Evolutionary conservation across 2,113 vertebrate genomes (phyloP).

Genomic region (Pollachius pollachius): DNA sequence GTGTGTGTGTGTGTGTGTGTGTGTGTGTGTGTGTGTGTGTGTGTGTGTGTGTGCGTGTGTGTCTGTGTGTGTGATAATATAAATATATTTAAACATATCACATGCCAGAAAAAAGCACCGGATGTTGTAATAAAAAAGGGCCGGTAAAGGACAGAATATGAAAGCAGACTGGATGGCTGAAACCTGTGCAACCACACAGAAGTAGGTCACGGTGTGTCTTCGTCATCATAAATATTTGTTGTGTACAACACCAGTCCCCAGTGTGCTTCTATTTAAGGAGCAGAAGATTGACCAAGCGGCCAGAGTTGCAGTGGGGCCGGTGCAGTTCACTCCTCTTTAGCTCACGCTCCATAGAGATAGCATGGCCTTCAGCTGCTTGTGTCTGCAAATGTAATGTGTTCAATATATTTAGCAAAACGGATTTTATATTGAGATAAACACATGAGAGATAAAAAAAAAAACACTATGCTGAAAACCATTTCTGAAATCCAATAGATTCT

Average conservation of each 20-base stretch:
- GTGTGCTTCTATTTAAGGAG: constrained; percentile 50
- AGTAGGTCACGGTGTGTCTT: constrained; percentile 49
- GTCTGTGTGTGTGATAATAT: too few species aligned
- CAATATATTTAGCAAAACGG: too few species aligned
- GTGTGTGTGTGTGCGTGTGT: neutral
- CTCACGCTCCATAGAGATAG: neutral
- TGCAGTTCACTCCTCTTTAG: neutral
- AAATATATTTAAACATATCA: too few species aligned
- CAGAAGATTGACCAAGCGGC: constrained; percentile 7
- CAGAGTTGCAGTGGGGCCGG: neutral
- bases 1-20: neutral
- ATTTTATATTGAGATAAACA: too few species aligned
- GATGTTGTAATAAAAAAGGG: too few species aligned
- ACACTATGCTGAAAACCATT: too few species aligned
- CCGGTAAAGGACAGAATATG: neutral
- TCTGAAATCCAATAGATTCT: too few species aligned
- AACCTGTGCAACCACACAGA: constrained; percentile 49
- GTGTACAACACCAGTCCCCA: constrained; percentile 15
- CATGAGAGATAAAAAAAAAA: too few species aligned
- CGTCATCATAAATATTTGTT: constrained; percentile 57
- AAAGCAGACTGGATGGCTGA: constrained; percentile 4
- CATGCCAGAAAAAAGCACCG: too few species aligned
- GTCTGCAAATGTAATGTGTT: too few species aligned
- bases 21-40: neutral
- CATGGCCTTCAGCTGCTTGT: too few species aligned